phyloP scores from a whole-genome alignment of 2,888 invertebrate species.

The Desoria tigrina region DNA sequence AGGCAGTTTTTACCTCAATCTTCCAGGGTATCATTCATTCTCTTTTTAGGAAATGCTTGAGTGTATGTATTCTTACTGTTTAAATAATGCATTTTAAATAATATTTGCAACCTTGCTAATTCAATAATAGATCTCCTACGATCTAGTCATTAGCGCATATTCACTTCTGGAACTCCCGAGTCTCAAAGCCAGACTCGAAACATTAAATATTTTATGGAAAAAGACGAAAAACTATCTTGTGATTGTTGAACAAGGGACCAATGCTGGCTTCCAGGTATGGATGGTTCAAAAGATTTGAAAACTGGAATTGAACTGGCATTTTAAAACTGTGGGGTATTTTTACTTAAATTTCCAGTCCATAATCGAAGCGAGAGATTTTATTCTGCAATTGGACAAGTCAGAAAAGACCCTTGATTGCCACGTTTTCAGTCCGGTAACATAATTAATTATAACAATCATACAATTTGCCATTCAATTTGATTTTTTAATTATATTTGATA shows the following conservation, averaged over 20 bases:
- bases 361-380: slow-evolving; percentile 80
- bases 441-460: no score
- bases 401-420: slow-evolving; percentile 50
- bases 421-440: slow-evolving; percentile 74
- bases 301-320: background rate
- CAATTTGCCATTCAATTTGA: background rate
- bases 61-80: background rate
- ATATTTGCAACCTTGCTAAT: background rate
- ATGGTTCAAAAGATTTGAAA: slow-evolving; percentile 9
- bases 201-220: slow-evolving; percentile 77
- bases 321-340: no score
- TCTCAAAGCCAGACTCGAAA: slow-evolving; percentile 67
- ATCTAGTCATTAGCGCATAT: slow-evolving; percentile 78
- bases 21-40: no score
- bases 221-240: slow-evolving; percentile 81
- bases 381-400: slow-evolving; percentile 62
- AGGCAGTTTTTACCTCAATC: slow-evolving; percentile 78
- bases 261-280: slow-evolving; percentile 72
- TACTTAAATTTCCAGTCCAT: slow-evolving; percentile 64
- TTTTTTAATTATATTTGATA: background rate
- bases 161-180: slow-evolving; percentile 77
- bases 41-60: slow-evolving; percentile 53
- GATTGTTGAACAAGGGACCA: slow-evolving; percentile 80
- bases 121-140: slow-evolving; percentile 65
- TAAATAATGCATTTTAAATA: slow-evolving; percentile 1